These are phyloP conservation scores for Hydroisotoma schaefferi DNA, from an alignment of 2,888 invertebrate genomes.

Conservation along the genomic window DNA sequence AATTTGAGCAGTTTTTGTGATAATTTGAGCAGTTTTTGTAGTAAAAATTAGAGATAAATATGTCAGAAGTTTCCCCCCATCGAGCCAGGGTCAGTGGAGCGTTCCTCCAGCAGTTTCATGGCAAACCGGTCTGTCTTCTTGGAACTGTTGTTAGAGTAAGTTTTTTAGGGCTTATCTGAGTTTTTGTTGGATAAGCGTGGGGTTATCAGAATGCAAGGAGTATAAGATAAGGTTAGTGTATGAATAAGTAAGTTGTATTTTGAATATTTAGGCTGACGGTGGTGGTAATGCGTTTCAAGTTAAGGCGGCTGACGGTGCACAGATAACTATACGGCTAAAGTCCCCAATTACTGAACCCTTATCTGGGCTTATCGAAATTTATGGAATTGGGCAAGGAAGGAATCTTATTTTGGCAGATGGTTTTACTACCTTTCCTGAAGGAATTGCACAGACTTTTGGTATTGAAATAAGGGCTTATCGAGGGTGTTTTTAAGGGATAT, in stretches of 20 bases:
- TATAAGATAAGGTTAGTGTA: background rate
- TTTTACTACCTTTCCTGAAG: conserved; percentile 33
- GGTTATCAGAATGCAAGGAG: background rate
- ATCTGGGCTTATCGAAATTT: conserved; percentile 38
- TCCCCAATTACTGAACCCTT: conserved; percentile 38
- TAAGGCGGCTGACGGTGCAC: conserved; percentile 25
- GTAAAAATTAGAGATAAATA: too few species aligned
- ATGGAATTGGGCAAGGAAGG: conserved; percentile 43
- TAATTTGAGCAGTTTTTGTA: too few species aligned
- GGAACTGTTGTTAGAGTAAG: conserved; percentile 36
- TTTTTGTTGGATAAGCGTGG: background rate
- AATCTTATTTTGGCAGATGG: conserved; percentile 35
- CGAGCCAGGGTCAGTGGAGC: conserved; percentile 35
- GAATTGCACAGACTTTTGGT: conserved; percentile 34
- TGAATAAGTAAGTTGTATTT: background rate
- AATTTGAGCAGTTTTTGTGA: too few species aligned
- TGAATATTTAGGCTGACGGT: conserved; percentile 38
- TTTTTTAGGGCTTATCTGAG: background rate
- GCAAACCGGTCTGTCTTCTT: conserved; percentile 38
- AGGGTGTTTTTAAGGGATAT: too few species aligned
- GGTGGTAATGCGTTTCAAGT: conserved; percentile 43
- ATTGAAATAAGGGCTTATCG: too few species aligned
- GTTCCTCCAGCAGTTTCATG: conserved; percentile 27
- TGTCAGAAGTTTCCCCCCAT: too few species aligned
- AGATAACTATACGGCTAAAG: conserved; percentile 39